Evolutionary conservation across 35 echinoderm and acorn worm species (phyloP).

Genomic region (Ophiothrix spiculata): DNA sequence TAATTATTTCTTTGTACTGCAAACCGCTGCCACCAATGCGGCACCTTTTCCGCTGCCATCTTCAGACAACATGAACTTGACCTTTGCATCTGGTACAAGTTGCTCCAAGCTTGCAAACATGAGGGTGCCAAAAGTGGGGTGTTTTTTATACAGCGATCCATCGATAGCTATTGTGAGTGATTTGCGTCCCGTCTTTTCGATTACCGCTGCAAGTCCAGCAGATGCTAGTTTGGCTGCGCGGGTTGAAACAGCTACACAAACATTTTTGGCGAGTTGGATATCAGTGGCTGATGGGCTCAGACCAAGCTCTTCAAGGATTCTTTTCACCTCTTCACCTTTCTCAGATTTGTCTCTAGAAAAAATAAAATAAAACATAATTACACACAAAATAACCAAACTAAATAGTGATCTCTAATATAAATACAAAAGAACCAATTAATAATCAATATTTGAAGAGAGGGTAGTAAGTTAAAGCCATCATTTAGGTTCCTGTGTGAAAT

Average conservation of each 20-base stretch:
- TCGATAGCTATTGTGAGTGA: conserved; percentile 81
- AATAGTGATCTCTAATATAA: too few species aligned
- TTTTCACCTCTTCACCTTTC: conserved; percentile 24
- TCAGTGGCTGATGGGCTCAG: conserved; percentile 34
- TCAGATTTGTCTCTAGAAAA: conserved; percentile 63
- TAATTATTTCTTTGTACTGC: too few species aligned
- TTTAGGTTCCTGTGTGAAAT: too few species aligned
- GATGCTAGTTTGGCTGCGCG: conserved; percentile 79
- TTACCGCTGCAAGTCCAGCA: conserved; percentile 80
- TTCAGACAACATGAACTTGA: conserved; percentile 92
- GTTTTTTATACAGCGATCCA: conserved; percentile 91
- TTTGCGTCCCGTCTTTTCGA: conserved; percentile 40
- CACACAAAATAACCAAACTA: too few species aligned
- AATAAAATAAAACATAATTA: conserved; percentile 9
- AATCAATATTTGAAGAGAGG: too few species aligned
- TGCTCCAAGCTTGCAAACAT: conserved; percentile 63
- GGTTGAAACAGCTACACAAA: conserved; percentile 59
- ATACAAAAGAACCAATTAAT: too few species aligned
- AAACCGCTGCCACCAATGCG: conserved; percentile 84
- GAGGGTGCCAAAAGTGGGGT: conserved; percentile 67
- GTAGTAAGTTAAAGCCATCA: too few species aligned
- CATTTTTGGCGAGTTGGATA: conserved; percentile 27
- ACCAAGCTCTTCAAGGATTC: conserved; percentile 65
- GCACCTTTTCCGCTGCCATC: conserved; percentile 98
- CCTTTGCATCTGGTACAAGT: conserved; percentile 63